phyloP scores from a whole-genome alignment of 2,888 invertebrate genomes.

The Antheraea assamensis region DNA sequence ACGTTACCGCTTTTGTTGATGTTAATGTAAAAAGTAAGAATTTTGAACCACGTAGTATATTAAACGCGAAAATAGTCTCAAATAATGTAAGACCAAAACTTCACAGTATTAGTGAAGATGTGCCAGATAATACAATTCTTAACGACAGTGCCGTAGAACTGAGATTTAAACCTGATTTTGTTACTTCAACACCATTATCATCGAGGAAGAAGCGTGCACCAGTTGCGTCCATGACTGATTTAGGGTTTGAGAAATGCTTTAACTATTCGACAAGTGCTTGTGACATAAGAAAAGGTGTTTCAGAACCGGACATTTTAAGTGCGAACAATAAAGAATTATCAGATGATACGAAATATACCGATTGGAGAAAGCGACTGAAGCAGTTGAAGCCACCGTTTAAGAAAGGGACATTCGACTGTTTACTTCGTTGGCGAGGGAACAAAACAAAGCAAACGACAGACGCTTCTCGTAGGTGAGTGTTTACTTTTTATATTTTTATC shows the following conservation, averaged over 20 bases:
- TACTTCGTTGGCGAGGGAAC: constrained; percentile 72
- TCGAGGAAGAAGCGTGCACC: constrained; percentile 63
- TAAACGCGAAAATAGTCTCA: constrained; percentile 59
- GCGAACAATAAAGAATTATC: constrained; percentile 50
- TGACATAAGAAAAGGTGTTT: constrained; percentile 65
- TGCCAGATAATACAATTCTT: constrained; percentile 47
- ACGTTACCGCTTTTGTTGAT: constrained; percentile 69
- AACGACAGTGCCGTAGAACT: constrained; percentile 65
- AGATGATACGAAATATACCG: constrained; percentile 55
- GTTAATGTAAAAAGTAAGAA: constrained; percentile 63
- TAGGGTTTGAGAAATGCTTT: constrained; percentile 65
- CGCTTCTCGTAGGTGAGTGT: constrained; percentile 60
- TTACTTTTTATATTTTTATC: constrained; percentile 24
- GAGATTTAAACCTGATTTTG: constrained; percentile 53
- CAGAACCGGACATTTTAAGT: constrained; percentile 70
- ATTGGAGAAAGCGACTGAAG: constrained; percentile 67
- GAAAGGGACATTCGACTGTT: constrained; percentile 71
- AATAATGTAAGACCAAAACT: constrained; percentile 49
- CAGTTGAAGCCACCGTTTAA: constrained; percentile 65
- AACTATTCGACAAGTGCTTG: constrained; percentile 54
- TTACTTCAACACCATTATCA: constrained; percentile 69
- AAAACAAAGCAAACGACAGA: constrained; percentile 52
- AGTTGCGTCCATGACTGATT: constrained; percentile 59
- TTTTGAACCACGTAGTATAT: constrained; percentile 71
- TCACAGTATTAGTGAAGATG: constrained; percentile 65